Evolutionary conservation across 2,113 vertebrate species (phyloP).

Genomic region (Osmerus mordax): DNA sequence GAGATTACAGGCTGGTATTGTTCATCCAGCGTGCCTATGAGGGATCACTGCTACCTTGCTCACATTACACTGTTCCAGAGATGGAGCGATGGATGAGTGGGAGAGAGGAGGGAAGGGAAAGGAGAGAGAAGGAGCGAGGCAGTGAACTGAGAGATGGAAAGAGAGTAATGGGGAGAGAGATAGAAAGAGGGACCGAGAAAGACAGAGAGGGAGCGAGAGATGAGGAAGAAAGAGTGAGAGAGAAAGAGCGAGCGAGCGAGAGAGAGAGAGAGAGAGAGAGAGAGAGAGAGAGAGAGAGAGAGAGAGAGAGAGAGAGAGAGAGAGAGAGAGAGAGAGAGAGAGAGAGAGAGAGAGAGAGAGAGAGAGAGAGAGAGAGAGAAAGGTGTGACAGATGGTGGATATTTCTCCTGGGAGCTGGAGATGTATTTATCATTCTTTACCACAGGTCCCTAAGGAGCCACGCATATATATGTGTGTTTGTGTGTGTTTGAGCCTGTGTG

Average conservation of each 20-base stretch:
- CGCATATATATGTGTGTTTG: constrained; percentile 1
- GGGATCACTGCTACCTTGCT: too few species aligned
- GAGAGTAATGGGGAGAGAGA: neutral
- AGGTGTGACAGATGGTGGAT: constrained; percentile 24
- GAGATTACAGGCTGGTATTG: constrained; percentile 5
- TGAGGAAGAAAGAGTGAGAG: neutral
- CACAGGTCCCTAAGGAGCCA: constrained; percentile 2
- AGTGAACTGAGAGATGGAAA: too few species aligned
- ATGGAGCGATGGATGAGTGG: too few species aligned
- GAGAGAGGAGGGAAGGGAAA: too few species aligned
- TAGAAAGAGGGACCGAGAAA: neutral
- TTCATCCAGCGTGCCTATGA: too few species aligned
- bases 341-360: neutral
- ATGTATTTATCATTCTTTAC: constrained; percentile 6
- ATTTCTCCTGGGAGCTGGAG: constrained; percentile 19
- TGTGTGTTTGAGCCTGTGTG: neutral
- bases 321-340: neutral
- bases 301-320: too few species aligned
- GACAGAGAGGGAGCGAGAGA: neutral
- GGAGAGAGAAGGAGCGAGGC: too few species aligned
- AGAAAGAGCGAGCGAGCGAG: neutral
- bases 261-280: too few species aligned
- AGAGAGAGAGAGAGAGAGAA: constrained; percentile 12
- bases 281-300: too few species aligned
- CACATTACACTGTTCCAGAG: too few species aligned